Evolutionary conservation across 2,113 vertebrate genomes (phyloP), one percentile per base, ranked within the genome.

Genomic region (Hystrix cristata): DNA sequence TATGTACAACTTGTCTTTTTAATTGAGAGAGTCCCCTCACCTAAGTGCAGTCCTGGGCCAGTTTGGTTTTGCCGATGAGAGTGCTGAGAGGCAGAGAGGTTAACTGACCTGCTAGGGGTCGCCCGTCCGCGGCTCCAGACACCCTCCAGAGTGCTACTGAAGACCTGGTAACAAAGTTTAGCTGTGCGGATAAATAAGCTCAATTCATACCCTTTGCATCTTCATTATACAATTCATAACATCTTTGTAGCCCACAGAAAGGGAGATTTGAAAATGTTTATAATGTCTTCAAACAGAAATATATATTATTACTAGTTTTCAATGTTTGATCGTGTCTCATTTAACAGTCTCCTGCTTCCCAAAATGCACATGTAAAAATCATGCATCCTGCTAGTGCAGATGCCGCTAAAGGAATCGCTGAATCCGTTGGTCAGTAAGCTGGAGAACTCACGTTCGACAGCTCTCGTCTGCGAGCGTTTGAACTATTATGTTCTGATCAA

Each of bases 1-100:
- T 91, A 91, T 87, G 55, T 18, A 87, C 59, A 90, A 84, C 82
- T 92, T 96, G 53, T 96, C 89, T 95, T 95, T 95, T 92, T 94
- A 90, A 92, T 88, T 90, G 87, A 95, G 83, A 25, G 34, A 34
- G 59, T 90, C 74, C 90, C 43, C 23, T 60, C 53, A 69, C 11
- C 60, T 34, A 27, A 27, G 65, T 62, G 43, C 90, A 67, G 23
- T 31, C 14, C 3, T n/a, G 7, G 38, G 62, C 27, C 76, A 83
- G 43, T 64, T 96, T 43, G 31, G 76, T 88, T 90, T 95, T 92
- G 59, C 43, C 79, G 65, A 90, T 90, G 82, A 96, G 76, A 60
- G 29, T 25, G 7, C 11, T 19, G 31, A 74, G 87, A 31, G 27
- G 38, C 48, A 62, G 69, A 87, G 86, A 94, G 80, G 90, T 95